Base-by-base conservation (phyloP, 2,888 invertebrate genomes). In the Euspilapteryx auroguttella region DNA sequence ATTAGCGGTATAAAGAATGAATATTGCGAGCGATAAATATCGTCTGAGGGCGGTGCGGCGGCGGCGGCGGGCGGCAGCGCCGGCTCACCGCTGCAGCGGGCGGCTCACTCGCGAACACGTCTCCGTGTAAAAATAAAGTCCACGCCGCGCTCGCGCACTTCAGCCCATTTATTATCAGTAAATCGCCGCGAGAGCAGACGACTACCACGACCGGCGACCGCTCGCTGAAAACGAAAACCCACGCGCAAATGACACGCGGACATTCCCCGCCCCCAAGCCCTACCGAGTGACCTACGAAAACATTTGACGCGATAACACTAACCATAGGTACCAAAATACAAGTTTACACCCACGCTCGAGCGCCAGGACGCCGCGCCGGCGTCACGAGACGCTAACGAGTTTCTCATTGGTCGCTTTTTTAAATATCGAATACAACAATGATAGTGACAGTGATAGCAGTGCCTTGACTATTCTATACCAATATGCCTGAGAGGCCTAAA, bases 111-210 rank as follows among this genome's bases (percentile, higher is more conserved):
- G 64, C 52, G 52, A 57, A 55, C 62, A 55, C 62, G 71, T 63
- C 69, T 64, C 68, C 62, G 73, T 62, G 56, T 73, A 73, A 73
- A 75, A 75, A 75, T 75, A 75, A 73, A 71, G 68, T 71, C 69
- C 45, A 61, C 63, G 45, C 57, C 52, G 55, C 63, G 63, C 63
- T 56, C 57, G 68, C 59, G 69, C 55, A 75, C 71, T 71, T 68
- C 63, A 58, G 65, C 58, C 55, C 59, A 66, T 71, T 69, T 73
- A 71, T 75, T 73, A 75, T 73, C 71, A 75, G 73, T 73, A 73
- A 73, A 73, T 61, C 69, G 63, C 55, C 50, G 64, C 57, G 55
- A 61, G 63, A 55, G 68, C 61, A 59, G 62, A 65, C 63, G 65
- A 66, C 66, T 61, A 63, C 56, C 59, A 59, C 55, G 51, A 50